Evolutionary conservation across 92 coral and sea anemone genomes (phyloP), one percentile per base, ranked within the genome.

Genomic region (Parazoanthus swiftii): DNA sequence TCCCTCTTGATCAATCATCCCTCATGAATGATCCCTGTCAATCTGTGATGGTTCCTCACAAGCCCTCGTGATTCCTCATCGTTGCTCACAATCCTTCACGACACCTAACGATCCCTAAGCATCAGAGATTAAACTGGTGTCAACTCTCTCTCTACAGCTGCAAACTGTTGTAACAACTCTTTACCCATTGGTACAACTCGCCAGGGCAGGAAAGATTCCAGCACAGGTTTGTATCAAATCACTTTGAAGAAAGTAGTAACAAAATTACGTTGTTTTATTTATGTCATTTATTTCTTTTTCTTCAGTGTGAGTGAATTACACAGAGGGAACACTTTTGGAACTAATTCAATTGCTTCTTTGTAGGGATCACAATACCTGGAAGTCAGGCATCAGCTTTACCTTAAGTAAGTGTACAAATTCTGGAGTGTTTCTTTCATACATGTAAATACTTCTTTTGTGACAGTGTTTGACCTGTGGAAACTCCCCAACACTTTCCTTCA

Each of bases 361-460:
- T 43, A 96, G 99, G 99, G 99, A 39, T 93, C 94, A 71, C 91
- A 91, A 72, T 97, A 97, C 80, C 54, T 97, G 77, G 97, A 97
- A 89, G 94, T 94, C 25, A 97, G 93, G 43, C 95, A 97, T 36
- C 94, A 94, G 70, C 92, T 97, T 1, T 91, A 91, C 51, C 94
- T 97, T 81, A 97, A 95, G 99, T 97, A 91, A 93, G 99, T 80
- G 0, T 66, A 35, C 35, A 35, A 46, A 63, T 50, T 25, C 25
- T 70, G 58, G 35, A 39, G 43, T 25, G 63, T 82, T 37, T 7
- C 16, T 7, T 83, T 33, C 37, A 43, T 18, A 29, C 33, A 29
- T 29, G 33, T 29, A 2, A 15, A 15, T 18, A 11, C 20, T 26
- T 23, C 38, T 1, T 56, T 54, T 46, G 2, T 8, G 36, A n/a